These are phyloP conservation scores for Leptopilina clavipes DNA, from an alignment of 1,140 invertebrate species.

Conservation along the genomic window DNA sequence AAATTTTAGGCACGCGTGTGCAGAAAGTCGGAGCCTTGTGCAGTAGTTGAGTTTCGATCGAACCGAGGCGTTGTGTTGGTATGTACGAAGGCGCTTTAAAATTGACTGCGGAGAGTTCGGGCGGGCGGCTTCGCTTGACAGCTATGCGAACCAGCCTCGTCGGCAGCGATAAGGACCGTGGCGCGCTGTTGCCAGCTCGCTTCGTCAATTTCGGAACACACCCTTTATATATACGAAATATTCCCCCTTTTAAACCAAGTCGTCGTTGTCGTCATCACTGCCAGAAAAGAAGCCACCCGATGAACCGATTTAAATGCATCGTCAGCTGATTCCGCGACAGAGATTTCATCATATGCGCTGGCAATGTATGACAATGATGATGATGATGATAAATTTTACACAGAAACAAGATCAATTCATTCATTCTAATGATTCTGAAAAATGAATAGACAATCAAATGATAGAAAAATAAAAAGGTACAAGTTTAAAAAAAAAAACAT, in stretches of 20 bases:
- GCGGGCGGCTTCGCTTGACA: conserved; percentile 61
- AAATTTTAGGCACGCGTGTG: conserved; percentile 32
- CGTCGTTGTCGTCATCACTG: background rate
- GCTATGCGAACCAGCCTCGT: conserved; percentile 62
- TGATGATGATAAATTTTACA: no score
- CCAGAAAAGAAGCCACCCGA: conserved; percentile 13
- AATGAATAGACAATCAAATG: no score
- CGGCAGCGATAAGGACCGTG: conserved; percentile 60
- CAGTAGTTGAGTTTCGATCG: conserved; percentile 19
- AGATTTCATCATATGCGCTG: conserved; percentile 19
- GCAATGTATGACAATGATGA: background rate
- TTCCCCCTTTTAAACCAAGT: conserved; percentile 37
- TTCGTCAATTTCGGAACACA: conserved; percentile 60
- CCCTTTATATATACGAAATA: conserved; percentile 51
- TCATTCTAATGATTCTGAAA: no score
- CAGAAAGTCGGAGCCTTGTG: conserved; percentile 20
- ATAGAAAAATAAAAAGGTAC: no score
- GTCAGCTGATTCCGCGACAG: conserved; percentile 41
- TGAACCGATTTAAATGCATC: conserved; percentile 39
- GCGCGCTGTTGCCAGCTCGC: conserved; percentile 64
- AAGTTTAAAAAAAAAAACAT: background rate
- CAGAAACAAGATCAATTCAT: no score
- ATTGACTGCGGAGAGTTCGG: conserved; percentile 40
- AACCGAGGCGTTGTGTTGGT: conserved; percentile 13
- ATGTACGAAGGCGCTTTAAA: conserved; percentile 49